Percentiles rank a stretch among this genome's conserved stretches.
Evolutionary conservation across 2,113 vertebrate genomes (phyloP).

Genomic region (Saccopteryx leptura): DNA sequence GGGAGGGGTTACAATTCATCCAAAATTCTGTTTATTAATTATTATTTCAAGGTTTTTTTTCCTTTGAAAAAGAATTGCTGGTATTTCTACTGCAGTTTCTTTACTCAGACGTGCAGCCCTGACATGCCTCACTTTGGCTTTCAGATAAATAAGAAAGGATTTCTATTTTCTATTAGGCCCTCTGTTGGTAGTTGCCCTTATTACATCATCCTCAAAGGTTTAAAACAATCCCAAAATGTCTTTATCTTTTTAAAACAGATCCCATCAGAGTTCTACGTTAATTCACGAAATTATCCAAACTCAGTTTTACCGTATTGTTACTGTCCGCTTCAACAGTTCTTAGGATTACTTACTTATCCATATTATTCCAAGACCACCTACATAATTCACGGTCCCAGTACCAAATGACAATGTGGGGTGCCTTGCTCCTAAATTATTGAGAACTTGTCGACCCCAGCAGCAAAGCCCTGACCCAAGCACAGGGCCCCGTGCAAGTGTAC

Average conservation of each 20-base stretch:
- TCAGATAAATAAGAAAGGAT: conserved; percentile 33
- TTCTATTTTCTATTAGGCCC: conserved; percentile 12
- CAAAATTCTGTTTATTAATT: background rate
- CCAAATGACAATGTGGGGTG: background rate
- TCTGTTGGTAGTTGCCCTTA: conserved; percentile 57
- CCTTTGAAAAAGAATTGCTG: conserved; percentile 27
- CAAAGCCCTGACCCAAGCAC: background rate
- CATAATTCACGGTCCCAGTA: background rate
- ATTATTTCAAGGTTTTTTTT: conserved; percentile 16
- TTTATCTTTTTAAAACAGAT: conserved; percentile 40
- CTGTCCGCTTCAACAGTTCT: background rate
- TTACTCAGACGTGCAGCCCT: background rate
- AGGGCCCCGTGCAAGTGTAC: background rate
- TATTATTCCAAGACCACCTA: background rate
- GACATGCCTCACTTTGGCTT: background rate
- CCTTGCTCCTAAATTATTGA: background rate
- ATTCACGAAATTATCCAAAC: conserved; percentile 33
- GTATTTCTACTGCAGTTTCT: conserved; percentile 6
- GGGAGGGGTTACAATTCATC: background rate
- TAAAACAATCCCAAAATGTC: conserved; percentile 1
- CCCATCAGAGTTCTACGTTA: background rate
- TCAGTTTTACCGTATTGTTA: background rate
- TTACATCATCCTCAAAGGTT: conserved; percentile 31
- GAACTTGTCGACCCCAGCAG: background rate
- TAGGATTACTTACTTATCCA: background rate